Evolutionary conservation across 2,888 invertebrate species (phyloP).

Genomic region (Eucera pruinosa): DNA sequence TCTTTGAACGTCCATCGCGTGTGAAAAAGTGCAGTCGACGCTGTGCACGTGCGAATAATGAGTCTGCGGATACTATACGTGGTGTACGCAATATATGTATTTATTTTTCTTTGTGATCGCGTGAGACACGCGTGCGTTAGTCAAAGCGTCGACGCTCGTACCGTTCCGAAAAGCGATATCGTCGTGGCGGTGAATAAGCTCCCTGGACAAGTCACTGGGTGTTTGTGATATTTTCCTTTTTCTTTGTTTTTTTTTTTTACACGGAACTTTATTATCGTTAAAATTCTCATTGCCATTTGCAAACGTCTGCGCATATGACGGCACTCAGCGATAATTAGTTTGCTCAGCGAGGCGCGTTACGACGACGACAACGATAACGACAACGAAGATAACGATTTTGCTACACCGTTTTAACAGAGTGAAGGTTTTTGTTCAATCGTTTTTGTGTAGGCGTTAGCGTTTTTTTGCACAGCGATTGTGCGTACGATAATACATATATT

Average conservation of each 20-base stretch:
- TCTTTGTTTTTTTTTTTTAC: neutral
- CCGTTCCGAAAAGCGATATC: neutral
- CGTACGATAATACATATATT: constrained; percentile 48
- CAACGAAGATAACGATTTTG: constrained; percentile 30
- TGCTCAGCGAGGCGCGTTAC: constrained; percentile 47
- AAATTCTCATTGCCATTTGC: constrained; percentile 11
- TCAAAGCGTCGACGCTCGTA: neutral
- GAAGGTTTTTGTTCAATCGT: neutral
- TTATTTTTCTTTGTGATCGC: constrained; percentile 4
- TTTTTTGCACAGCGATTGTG: constrained; percentile 57
- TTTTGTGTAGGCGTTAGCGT: constrained; percentile 33
- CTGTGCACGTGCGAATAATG: constrained; percentile 44
- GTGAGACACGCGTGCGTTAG: constrained; percentile 17
- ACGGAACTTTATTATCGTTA: constrained; percentile 12
- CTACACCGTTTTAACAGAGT: constrained; percentile 32
- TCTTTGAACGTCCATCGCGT: constrained; percentile 10
- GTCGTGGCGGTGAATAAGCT: constrained; percentile 40
- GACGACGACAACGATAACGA: constrained; percentile 27
- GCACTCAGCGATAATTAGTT: constrained; percentile 39
- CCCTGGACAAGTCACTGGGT: constrained; percentile 22
- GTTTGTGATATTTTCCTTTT: neutral
- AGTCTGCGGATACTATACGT: constrained; percentile 9
- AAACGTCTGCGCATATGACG: constrained; percentile 4
- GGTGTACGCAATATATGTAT: constrained; percentile 14
- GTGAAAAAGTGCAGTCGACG: constrained; percentile 36